phyloP scores from a whole-genome alignment of 2,888 invertebrate genomes.

The Dynastes grantii region DNA sequence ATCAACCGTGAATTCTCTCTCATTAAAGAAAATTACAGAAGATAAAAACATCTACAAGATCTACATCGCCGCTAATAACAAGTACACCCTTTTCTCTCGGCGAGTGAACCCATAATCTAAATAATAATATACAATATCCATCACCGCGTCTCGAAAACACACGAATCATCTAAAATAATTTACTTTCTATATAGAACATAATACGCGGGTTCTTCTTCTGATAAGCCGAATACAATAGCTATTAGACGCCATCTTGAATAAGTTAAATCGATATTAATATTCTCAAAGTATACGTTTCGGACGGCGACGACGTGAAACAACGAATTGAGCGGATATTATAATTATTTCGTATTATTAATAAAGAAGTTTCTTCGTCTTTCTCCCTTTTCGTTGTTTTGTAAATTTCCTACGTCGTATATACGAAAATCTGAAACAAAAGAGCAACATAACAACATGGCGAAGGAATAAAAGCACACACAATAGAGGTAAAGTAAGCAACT shows the following conservation, averaged over 20 bases:
- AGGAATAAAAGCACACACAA: not conserved
- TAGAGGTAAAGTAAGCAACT: conserved; percentile 17
- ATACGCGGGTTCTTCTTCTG: conserved; percentile 26
- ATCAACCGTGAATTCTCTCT: too few relatives aligned
- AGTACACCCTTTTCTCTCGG: conserved; percentile 12
- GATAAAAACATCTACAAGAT: not conserved
- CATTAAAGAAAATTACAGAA: too few relatives aligned
- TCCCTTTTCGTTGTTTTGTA: not conserved
- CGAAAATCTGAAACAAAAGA: not conserved
- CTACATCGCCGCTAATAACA: conserved; percentile 16
- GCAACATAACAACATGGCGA: not conserved
- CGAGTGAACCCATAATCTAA: conserved; percentile 28
- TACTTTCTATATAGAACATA: conserved; percentile 22
- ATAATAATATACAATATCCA: conserved; percentile 16
- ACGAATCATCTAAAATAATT: conserved; percentile 39
- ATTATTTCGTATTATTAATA: conserved; percentile 29
- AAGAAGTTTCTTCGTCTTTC: conserved; percentile 4
- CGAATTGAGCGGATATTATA: conserved; percentile 15
- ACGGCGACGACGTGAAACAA: conserved; percentile 1
- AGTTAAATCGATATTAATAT: conserved; percentile 36
- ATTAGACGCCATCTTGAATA: conserved; percentile 26
- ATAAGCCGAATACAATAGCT: conserved; percentile 31
- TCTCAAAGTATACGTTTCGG: conserved; percentile 28
- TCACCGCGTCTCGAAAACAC: conserved; percentile 23
- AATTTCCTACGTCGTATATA: not conserved